phyloP scores from a whole-genome alignment of 2,797 vertebrate species.

The Propithecus deckenii region DNA sequence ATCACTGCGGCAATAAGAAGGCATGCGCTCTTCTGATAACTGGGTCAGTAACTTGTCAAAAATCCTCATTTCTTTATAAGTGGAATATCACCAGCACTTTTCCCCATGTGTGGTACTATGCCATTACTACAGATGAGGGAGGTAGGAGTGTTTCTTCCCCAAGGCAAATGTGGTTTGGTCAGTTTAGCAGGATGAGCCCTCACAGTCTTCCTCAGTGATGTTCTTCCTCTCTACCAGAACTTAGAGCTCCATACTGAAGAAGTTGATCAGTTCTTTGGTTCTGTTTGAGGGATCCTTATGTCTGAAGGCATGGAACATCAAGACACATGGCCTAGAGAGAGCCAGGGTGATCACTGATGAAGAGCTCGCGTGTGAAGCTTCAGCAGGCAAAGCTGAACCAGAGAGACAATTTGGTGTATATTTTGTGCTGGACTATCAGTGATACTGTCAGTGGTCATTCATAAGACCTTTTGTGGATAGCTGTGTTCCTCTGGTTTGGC shows the following conservation, averaged over 20 bases:
- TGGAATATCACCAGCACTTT: neutral
- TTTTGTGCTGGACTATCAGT: neutral
- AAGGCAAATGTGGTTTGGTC: neutral
- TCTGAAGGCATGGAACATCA: neutral
- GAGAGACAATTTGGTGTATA: neutral
- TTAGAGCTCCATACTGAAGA: neutral
- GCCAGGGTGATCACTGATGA: neutral
- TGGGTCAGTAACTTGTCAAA: neutral
- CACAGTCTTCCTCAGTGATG: neutral
- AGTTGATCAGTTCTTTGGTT: neutral
- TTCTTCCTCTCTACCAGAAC: neutral
- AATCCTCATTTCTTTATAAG: neutral
- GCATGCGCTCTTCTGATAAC: neutral
- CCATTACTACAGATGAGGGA: neutral
- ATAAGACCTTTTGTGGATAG: neutral
- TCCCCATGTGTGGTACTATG: neutral
- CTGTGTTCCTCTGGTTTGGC: neutral
- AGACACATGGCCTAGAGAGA: neutral
- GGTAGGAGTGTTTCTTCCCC: neutral
- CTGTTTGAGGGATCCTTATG: neutral
- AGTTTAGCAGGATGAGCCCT: neutral
- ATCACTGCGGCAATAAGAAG: neutral
- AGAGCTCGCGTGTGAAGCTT: neutral
- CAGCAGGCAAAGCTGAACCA: neutral
- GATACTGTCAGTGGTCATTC: neutral